Conservation (phyloP, 2,888 invertebrate genomes). For the Mesochorus sp. region DNA sequence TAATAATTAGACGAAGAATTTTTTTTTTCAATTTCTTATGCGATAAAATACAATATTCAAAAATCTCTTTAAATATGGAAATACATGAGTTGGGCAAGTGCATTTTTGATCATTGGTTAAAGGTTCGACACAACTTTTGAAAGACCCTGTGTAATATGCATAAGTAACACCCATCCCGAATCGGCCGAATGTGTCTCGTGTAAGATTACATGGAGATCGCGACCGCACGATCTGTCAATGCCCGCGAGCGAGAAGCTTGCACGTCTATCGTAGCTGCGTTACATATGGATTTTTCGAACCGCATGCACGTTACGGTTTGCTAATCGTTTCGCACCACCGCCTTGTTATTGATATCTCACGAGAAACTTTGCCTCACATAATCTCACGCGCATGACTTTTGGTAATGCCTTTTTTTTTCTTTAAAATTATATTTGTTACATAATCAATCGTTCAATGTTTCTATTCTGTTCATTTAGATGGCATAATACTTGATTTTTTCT, state of each 20-base stretch:
- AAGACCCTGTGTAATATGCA: too few species aligned
- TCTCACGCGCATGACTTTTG: slow-evolving; percentile 23
- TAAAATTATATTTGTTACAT: neutral
- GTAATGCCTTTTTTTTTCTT: slow-evolving; percentile 2
- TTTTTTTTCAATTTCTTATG: too few species aligned
- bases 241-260: slow-evolving; percentile 59
- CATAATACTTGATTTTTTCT: too few species aligned
- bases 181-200: slow-evolving; percentile 39
- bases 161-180: too few species aligned
- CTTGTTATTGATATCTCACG: slow-evolving; percentile 69
- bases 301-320: slow-evolving; percentile 72
- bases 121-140: too few species aligned
- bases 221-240: slow-evolving; percentile 70
- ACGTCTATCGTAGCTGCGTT: slow-evolving; percentile 33
- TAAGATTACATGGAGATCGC: slow-evolving; percentile 69
- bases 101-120: too few species aligned
- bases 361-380: slow-evolving; percentile 60
- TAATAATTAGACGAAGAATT: too few species aligned
- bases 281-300: slow-evolving; percentile 68
- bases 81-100: too few species aligned
- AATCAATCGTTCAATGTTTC: neutral
- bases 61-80: too few species aligned
- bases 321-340: slow-evolving; percentile 77
- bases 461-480: too few species aligned
- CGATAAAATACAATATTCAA: too few species aligned